Conservation (phyloP, 2,797 vertebrate genomes). For the Danio jaintianensis region DNA sequence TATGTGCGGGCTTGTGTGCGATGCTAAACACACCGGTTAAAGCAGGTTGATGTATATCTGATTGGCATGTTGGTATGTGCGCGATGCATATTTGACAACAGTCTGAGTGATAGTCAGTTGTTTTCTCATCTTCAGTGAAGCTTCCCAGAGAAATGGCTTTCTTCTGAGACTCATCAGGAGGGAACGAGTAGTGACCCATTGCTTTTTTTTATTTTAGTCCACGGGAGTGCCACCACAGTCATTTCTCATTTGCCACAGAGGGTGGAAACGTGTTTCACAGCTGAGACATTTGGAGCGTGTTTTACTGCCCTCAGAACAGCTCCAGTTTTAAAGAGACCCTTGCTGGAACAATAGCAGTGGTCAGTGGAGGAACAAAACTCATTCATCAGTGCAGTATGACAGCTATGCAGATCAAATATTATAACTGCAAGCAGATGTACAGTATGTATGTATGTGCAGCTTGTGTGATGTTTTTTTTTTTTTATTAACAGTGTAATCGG, state of each 20-base stretch:
- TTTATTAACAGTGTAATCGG: too few species aligned
- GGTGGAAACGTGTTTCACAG: slow-evolving; percentile 32
- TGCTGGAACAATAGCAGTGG: slow-evolving; percentile 18
- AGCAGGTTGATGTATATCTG: slow-evolving; percentile 22
- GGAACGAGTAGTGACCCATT: slow-evolving; percentile 35
- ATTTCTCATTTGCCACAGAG: slow-evolving; percentile 36
- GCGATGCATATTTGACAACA: not conserved
- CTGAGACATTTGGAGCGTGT: slow-evolving; percentile 22
- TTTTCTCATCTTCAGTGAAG: slow-evolving; percentile 24
- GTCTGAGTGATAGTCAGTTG: not conserved
- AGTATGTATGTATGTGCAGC: too few species aligned
- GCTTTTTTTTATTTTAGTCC: slow-evolving; percentile 19
- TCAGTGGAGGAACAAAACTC: not conserved
- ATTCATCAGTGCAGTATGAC: slow-evolving; percentile 2
- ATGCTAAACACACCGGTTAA: not conserved
- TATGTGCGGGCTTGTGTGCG: not conserved
- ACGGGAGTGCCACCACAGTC: slow-evolving; percentile 26
- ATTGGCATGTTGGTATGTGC: not conserved
- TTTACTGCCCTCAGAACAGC: slow-evolving; percentile 14
- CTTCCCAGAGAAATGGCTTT: not conserved
- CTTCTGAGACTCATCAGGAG: slow-evolving; percentile 34
- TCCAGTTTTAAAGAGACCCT: slow-evolving; percentile 21
- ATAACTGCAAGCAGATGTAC: not conserved
- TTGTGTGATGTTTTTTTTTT: too few species aligned
- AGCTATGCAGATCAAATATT: not conserved